Base-by-base conservation (phyloP, 2,888 invertebrate species). In the Drosophila cyrtoloma region DNA sequence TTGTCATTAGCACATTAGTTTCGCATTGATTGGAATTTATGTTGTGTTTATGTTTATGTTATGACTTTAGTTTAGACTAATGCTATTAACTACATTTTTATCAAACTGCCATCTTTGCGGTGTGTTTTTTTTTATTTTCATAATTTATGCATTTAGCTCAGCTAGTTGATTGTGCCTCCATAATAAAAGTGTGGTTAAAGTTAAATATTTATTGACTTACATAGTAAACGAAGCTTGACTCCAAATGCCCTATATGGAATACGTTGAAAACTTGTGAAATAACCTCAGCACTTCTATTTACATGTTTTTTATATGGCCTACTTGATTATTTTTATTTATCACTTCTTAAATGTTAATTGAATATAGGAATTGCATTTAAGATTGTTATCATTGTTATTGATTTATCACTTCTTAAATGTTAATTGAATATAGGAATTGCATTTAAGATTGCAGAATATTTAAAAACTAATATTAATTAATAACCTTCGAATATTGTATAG, bases 1-100 rank as follows among this genome's bases (percentile, higher is more conserved):
- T 57, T 77, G 87, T 79, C 81, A 80, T 83, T 83, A 80, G 84
- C 82, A 75, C 84, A 82, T 82, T 82, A 84, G 81, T 52, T 84
- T 81, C 84, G 67, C 78, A 73, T 82, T 89, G 89, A 86, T 90
- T 86, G 81, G 77, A 86, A 90, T 86, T 90, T 90, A 86, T 89
- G 79, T 75, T 72, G 91, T 90, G 89, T 76, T 89, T 86, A 86
- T 86, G 77, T 81, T 79, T 81, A 79, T 79, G 79, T 79, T 75
- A 72, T 83, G 72, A 71, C 65, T 71, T 80, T 58, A 86, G 89
- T 70, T 88, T 76, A 73, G 74, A 58, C 84, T 76, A 79, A 82
- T 85, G 89, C 80, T 51, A 75, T 77, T 74, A 79, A 71, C 63
- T 44, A 57, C 47, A 63, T 47, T 59, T 39, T 33, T 32, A 30